A percentile compares a stretch with the other conserved stretches of the same genome.
phyloP scores from a whole-genome alignment of 1,140 invertebrate species.

The Planococcus citri region DNA sequence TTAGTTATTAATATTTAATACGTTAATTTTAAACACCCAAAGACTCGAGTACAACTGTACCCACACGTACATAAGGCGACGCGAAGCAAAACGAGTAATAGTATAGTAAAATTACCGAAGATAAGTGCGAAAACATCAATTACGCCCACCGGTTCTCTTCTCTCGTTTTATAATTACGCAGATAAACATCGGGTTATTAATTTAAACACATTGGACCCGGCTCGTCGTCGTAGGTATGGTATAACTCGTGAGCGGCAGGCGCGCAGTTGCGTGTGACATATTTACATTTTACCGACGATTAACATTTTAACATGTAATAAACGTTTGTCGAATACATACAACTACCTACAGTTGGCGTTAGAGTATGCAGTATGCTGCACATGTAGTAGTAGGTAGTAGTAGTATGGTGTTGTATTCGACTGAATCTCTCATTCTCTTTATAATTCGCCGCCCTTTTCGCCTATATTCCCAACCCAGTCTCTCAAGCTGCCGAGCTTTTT shows the following conservation, averaged over 20 bases:
- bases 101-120: neutral
- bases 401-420: too few relatives aligned
- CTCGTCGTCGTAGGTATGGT: neutral
- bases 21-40: too few relatives aligned
- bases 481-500: too few relatives aligned
- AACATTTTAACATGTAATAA: slow-evolving; percentile 8
- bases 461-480: too few relatives aligned
- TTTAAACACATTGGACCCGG: neutral
- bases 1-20: too few relatives aligned
- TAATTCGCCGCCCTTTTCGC: too few relatives aligned
- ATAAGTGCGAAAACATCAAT: neutral
- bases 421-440: too few relatives aligned
- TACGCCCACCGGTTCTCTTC: neutral
- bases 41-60: neutral
- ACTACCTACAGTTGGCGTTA: too few relatives aligned
- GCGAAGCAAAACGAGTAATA: neutral
- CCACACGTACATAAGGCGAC: neutral
- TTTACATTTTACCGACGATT: slow-evolving; percentile 7
- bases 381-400: too few relatives aligned
- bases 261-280: slow-evolving; percentile 1
- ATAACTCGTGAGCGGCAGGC: too few relatives aligned
- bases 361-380: too few relatives aligned
- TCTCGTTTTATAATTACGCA: neutral
- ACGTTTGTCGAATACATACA: neutral
- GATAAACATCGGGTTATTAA: slow-evolving; percentile 7